Base-by-base conservation (phyloP, 2,797 vertebrate genomes). In the Chelmon rostratus region DNA sequence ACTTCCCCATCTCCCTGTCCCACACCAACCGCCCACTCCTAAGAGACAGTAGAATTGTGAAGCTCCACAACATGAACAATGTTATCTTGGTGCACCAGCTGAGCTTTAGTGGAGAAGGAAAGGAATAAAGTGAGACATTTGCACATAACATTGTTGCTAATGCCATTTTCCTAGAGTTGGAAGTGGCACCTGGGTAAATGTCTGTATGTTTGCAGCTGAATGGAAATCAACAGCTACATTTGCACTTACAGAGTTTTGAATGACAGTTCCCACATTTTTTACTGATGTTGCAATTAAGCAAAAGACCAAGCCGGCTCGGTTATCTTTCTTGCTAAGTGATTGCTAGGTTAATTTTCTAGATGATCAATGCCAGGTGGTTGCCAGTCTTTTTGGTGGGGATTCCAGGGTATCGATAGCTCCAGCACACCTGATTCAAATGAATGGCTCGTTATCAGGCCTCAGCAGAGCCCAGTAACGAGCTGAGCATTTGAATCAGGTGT, bases 1-100 rank as follows among this genome's bases (percentile, higher is more conserved):
- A 23, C 40, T n/a, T 65, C 64, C 63, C 68, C 66, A 58, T 84
- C 78, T 78, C 59, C 62, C 77, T 49, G 49, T 70, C 61, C 79
- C 77, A 78, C 70, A 71, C 76, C 21, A 18, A 73, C 78, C 72
- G 31, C 83, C 83, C 67, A 88, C 88, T 77, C 71, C 61, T 74
- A 23, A 70, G 72, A 87, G 67, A 72, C 73, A 56, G 81, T n/a
- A 76, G 54, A 84, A 86, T 38, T 77, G 81, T 25, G 82, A 74
- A 72, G 74, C 75, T 86, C 73, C 71, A 59, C 82, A 68, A 82
- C 54, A 54, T 64, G 71, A 87, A 91, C 91, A 91, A 86, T 90
- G 77, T 89, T 92, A 93, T 94, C 90, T 83, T 40, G 21, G 42
- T 79, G 77, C 76, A 76, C 72, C 89, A 91, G 90, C 85, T 77